These are phyloP conservation scores for Thamnophis sirtalis DNA, from an alignment of 2,113 vertebrate genomes.

Conservation along the genomic window DNA sequence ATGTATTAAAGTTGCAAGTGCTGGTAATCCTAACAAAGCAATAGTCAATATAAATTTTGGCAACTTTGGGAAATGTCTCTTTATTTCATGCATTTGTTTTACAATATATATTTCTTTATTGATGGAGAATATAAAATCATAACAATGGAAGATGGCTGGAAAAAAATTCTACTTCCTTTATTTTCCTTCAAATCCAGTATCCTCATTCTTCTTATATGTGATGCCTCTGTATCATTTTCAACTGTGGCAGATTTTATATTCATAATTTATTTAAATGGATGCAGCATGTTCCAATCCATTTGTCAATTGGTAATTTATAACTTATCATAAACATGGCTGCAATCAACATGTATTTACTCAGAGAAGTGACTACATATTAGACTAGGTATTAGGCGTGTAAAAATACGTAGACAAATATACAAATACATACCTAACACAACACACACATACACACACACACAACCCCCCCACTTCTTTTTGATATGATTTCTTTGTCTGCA, in stretches of 20 bases:
- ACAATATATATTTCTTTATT: background rate
- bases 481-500: constrained; percentile 68
- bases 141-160: constrained; percentile 26
- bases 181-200: constrained; percentile 13
- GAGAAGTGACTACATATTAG: constrained; percentile 47
- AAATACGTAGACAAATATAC: background rate
- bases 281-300: constrained; percentile 40
- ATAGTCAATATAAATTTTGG: background rate
- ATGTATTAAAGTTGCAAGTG: constrained; percentile 47
- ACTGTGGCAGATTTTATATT: constrained; percentile 38
- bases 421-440: background rate
- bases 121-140: constrained; percentile 4
- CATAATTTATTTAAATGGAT: constrained; percentile 37
- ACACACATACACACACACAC: background rate
- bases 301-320: constrained; percentile 32
- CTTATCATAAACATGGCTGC: constrained; percentile 48
- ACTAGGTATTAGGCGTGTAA: constrained; percentile 38
- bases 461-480: background rate
- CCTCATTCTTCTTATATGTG: constrained; percentile 40
- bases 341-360: constrained; percentile 56
- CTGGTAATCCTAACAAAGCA: background rate
- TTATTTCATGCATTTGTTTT: constrained; percentile 49
- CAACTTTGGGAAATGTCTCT: constrained; percentile 29
- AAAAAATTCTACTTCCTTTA: constrained; percentile 24
- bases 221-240: constrained; percentile 53